These are phyloP conservation scores for Cardiocondyla obscurior DNA, from an alignment of 1,140 invertebrate species.

Conservation along the genomic window DNA sequence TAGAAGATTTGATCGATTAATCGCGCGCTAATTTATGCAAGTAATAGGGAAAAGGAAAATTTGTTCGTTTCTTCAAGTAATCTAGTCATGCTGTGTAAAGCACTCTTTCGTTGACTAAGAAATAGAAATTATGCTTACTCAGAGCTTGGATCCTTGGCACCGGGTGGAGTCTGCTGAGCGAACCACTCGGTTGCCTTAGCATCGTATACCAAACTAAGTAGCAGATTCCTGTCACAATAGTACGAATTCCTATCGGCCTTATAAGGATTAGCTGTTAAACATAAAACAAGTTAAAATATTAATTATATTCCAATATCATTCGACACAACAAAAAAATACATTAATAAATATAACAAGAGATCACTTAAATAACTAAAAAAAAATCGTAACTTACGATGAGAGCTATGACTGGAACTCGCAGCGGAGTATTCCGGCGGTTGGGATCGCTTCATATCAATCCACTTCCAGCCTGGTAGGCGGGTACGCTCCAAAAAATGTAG, in stretches of 20 bases:
- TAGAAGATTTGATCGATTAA: background rate
- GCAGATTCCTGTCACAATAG: constrained; percentile 91
- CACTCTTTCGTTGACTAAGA: background rate
- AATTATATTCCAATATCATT: background rate
- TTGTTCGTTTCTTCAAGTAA: constrained; percentile 2
- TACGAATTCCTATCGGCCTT: constrained; percentile 86
- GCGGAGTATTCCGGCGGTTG: constrained; percentile 84
- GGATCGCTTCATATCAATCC: constrained; percentile 86
- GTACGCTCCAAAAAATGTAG: constrained; percentile 91
- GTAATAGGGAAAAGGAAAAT: constrained; percentile 38
- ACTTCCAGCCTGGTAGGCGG: constrained; percentile 89
- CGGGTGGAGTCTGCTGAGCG: constrained; percentile 80
- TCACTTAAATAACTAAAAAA: background rate
- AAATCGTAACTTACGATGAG: constrained; percentile 48
- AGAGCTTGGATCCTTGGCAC: constrained; percentile 86
- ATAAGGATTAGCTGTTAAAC: constrained; percentile 82
- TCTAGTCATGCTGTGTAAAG: constrained; percentile 17
- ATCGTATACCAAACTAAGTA: constrained; percentile 93
- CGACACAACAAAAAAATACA: background rate
- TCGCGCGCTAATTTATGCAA: background rate
- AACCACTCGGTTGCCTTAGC: constrained; percentile 94
- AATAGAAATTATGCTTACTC: constrained; percentile 84
- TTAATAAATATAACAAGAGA: background rate
- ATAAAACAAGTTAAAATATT: background rate
- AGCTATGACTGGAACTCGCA: constrained; percentile 70